Base-by-base conservation (phyloP, 2,888 invertebrate genomes). In the Eueremaeus valkanovi region DNA sequence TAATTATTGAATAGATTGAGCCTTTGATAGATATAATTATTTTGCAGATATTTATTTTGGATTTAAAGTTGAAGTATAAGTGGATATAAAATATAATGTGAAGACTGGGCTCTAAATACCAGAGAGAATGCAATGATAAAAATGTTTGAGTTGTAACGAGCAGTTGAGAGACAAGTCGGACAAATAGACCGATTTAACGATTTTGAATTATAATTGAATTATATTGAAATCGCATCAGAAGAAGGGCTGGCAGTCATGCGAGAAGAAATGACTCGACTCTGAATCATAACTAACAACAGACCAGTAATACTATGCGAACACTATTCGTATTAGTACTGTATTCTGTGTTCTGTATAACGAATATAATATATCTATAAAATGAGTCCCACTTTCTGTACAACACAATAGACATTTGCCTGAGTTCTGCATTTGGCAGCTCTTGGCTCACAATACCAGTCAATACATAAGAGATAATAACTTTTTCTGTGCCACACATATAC, bases 181-280 rank as follows among this genome's bases (percentile, higher is more conserved):
- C 66, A 66, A 66, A 66, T 66, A n/a, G 33, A 36, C 6, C 36
- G 36, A 66, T 66, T 66, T 66, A 66, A 66, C 36, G 66, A 66
- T 66, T 66, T 58, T 31, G 36, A 66, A 66, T 36, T 66, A 66
- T 66, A 66, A 66, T 66, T 66, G 66, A 66, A 66, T 66, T 66
- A 66, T 33, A 66, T 66, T 66, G 36, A 66, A 58, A 66, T 66
- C 66, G 66, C 66, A 66, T 66, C 66, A 66, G 9, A 66, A 66
- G 66, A 66, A 33, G 58, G 66, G 66, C n/a, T 33, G 66, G 36
- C 66, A 66, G 36, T 66, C 66, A 66, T 36, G 66, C 66, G 66
- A 66, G n/a, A 61, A 66, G 29, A 66, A n/a, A 66, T 1, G 66
- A 66, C 66, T 24, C 58, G 58, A 27, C 27, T 58, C 58, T 66